Base-by-base conservation (phyloP, 2,797 vertebrate species). In the Crypturellus tataupa region DNA sequence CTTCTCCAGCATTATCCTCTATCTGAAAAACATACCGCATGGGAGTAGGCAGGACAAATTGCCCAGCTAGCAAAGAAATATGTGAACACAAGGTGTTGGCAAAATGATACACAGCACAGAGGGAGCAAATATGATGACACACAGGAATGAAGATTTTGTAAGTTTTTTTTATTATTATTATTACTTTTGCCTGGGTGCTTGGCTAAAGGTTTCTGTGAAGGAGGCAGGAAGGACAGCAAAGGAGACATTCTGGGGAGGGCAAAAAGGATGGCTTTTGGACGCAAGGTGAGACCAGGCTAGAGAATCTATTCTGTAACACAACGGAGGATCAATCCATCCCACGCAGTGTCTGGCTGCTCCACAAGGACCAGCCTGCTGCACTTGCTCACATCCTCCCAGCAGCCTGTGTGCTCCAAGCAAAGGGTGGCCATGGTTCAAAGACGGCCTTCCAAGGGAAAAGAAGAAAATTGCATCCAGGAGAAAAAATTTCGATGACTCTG, bases 1-100 rank as follows among this genome's bases (percentile, higher is more conserved):
- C 40, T 35, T n/a, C 6, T 35, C 31, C 46, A 35, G 23, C 21
- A 40, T 3, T 29, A 6, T 7, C 14, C 4, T 37, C 29, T 7
- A 75, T 47, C 10, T 64, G 42, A 88, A 77, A 63, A 5, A 0
- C 2, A 4, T 51, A 12, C 24, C 42, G 20, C 0, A 16, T 1
- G 31, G 12, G 29, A 79, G 12, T 23, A 0, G 2, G 2, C 25
- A 85, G 16, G 8, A 84, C 16, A 60, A 60, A 21, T 12, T 77
- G 33, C 12, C 51, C 10, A 75, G 7, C 8, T 40, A 77, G 24
- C 12, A 70, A 59, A 85, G 23, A 86, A 84, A 46, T 2, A 44
- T 8, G 12, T 56, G 5, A 77, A 19, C 6, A 37, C 53, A 44
- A 92, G 42, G 3, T 33, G 7, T 1, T 67, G 11, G 4, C 90